These are phyloP conservation scores for Isotomurus palustris DNA, from an alignment of 2,888 invertebrate species.

Conservation along the genomic window DNA sequence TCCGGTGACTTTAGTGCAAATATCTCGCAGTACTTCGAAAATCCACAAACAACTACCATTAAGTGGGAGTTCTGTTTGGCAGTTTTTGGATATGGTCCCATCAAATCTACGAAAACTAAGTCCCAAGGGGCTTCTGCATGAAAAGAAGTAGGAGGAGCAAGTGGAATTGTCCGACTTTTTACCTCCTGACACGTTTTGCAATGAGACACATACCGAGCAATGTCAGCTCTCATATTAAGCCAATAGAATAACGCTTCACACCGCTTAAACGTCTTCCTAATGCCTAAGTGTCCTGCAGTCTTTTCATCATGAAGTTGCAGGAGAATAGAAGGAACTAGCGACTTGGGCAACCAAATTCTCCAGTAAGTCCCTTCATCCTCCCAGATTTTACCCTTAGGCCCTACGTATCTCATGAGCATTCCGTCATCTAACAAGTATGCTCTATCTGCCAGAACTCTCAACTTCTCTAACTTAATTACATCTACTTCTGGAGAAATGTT, in stretches of 20 bases:
- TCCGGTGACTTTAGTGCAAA: slow-evolving; percentile 13
- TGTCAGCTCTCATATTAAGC: slow-evolving; percentile 22
- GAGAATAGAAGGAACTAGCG: slow-evolving; percentile 9
- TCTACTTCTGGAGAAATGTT: not conserved
- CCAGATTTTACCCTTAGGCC: slow-evolving; percentile 22
- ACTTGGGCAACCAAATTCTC: slow-evolving; percentile 21
- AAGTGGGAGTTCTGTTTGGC: slow-evolving; percentile 11
- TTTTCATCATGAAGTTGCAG: slow-evolving; percentile 15
- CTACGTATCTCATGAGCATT: slow-evolving; percentile 18
- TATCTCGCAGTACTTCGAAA: slow-evolving; percentile 25
- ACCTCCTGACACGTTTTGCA: slow-evolving; percentile 24
- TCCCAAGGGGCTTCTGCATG: slow-evolving; percentile 14
- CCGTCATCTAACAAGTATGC: not conserved
- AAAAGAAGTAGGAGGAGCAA: slow-evolving; percentile 3
- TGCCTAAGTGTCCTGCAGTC: slow-evolving; percentile 28
- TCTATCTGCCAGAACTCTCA: slow-evolving; percentile 10
- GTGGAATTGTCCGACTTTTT: slow-evolving; percentile 10
- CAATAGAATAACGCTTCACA: slow-evolving; percentile 27
- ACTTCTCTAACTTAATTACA: not conserved
- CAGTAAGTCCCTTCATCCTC: slow-evolving; percentile 20
- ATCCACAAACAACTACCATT: slow-evolving; percentile 16
- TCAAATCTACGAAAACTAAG: slow-evolving; percentile 19
- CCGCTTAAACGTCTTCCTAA: slow-evolving; percentile 22
- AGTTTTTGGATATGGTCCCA: slow-evolving; percentile 29
- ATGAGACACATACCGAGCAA: slow-evolving; percentile 13